Evolutionary conservation across 1,140 invertebrate genomes (phyloP).

Genomic region (Meteorus sp.): DNA sequence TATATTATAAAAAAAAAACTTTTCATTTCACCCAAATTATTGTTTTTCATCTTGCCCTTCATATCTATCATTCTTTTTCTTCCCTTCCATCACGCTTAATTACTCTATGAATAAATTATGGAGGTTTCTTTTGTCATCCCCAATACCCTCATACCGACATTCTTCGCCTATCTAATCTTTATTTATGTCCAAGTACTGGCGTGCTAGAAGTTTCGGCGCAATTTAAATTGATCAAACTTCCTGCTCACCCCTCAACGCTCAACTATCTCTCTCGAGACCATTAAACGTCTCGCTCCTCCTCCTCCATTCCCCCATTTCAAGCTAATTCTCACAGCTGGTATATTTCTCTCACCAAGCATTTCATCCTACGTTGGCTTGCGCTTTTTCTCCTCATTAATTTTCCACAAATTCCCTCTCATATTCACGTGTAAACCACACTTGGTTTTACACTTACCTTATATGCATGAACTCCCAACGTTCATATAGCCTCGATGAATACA

Average conservation of each 20-base stretch:
- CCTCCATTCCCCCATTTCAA: background rate
- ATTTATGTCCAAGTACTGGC: conserved; percentile 21
- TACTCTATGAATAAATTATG: conserved; percentile 40
- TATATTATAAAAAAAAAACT: background rate
- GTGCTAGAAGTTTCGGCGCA: conserved; percentile 23
- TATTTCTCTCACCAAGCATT: background rate
- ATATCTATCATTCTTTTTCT: background rate
- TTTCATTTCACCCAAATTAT: background rate
- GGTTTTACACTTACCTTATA: no score
- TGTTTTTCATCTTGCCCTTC: background rate
- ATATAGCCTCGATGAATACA: no score
- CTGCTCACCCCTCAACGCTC: background rate
- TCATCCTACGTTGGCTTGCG: background rate
- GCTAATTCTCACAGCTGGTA: conserved; percentile 1
- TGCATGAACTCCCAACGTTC: no score
- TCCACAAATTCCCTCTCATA: background rate
- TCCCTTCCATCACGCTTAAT: conserved; percentile 22
- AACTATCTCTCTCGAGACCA: conserved; percentile 6
- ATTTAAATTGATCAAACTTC: conserved; percentile 33
- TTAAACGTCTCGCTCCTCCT: conserved; percentile 1
- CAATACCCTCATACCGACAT: background rate
- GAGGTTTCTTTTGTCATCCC: background rate
- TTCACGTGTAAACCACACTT: no score
- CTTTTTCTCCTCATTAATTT: background rate
- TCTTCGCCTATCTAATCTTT: conserved; percentile 28